Conservation (phyloP, 2,797 vertebrate species). For the Hyperoplus lanceolatus region DNA sequence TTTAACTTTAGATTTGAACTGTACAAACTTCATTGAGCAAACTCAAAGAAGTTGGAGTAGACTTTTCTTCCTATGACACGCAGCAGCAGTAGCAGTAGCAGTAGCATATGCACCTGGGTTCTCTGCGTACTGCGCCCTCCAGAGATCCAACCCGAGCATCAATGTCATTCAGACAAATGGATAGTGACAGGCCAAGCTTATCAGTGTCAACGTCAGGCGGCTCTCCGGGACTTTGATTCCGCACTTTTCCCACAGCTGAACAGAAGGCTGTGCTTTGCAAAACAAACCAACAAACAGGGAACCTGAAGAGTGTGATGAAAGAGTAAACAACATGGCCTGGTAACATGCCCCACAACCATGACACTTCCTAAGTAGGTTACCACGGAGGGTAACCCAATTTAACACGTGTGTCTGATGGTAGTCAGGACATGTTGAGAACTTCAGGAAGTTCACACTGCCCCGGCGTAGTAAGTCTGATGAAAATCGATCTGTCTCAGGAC, state of each 20-base stretch:
- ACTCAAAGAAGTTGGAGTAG: slow-evolving; percentile 34
- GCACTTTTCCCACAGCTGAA: slow-evolving; percentile 83
- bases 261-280: slow-evolving; percentile 88
- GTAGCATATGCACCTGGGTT: slow-evolving; percentile 60
- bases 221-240: slow-evolving; percentile 80
- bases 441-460: slow-evolving; percentile 49
- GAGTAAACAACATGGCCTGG: slow-evolving; percentile 86
- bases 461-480: slow-evolving; percentile 1
- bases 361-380: slow-evolving; percentile 87
- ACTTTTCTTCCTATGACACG: slow-evolving; percentile 31
- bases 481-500: slow-evolving; percentile 63
- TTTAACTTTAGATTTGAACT: slow-evolving; percentile 47
- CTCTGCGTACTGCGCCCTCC: slow-evolving; percentile 59
- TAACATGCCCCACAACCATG: slow-evolving; percentile 85
- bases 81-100: slow-evolving; percentile 15
- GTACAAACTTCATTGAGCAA: slow-evolving; percentile 59
- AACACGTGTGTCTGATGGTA: slow-evolving; percentile 65
- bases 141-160: slow-evolving; percentile 76
- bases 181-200: slow-evolving; percentile 78
- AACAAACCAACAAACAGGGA: slow-evolving; percentile 89
- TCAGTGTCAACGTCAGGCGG: slow-evolving; percentile 76
- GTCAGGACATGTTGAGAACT: slow-evolving; percentile 56
- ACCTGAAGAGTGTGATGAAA: slow-evolving; percentile 86
- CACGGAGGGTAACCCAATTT: slow-evolving; percentile 79
- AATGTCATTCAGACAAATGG: slow-evolving; percentile 82